Conservation (phyloP, 2,888 invertebrate species). For the Drosophila gaucha region DNA sequence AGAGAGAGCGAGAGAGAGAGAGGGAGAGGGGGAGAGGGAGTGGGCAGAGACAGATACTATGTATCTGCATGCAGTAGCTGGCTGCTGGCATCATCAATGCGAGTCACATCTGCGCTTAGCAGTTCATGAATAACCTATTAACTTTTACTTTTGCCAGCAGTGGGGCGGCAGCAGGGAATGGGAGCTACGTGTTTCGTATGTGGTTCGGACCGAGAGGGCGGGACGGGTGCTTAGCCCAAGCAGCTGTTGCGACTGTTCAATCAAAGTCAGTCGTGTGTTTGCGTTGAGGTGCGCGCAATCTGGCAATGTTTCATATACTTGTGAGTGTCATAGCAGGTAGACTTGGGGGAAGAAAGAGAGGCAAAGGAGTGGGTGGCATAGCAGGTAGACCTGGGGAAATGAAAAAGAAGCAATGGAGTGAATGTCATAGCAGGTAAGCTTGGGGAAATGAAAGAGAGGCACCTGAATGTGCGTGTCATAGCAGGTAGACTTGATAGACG, state of each 20-base stretch:
- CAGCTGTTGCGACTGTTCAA: conserved; percentile 51
- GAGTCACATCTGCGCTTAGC: conserved; percentile 81
- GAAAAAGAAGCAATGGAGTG: too few species aligned
- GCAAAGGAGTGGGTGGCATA: not conserved
- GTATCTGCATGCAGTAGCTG: conserved; percentile 43
- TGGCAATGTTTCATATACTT: conserved; percentile 11
- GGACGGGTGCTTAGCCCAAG: not conserved
- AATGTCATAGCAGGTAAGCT: conserved; percentile 13
- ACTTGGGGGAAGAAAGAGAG: not conserved
- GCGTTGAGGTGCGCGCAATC: conserved; percentile 9
- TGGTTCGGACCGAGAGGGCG: not conserved
- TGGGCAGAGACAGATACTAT: conserved; percentile 11
- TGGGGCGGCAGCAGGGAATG: not conserved
- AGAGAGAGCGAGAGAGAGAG: not conserved
- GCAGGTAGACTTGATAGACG: too few species aligned
- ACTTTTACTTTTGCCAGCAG: conserved; percentile 64
- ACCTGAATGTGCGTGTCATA: too few species aligned
- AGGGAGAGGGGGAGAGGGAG: not conserved
- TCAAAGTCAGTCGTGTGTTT: conserved; percentile 53
- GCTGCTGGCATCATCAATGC: conserved; percentile 64
- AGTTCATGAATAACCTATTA: conserved; percentile 82
- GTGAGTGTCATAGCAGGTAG: conserved; percentile 15
- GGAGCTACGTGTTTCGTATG: conserved; percentile 44
- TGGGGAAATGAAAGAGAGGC: not conserved
- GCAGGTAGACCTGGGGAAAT: too few species aligned